Conservation (phyloP, 2,797 vertebrate species). For the Momotus momota region DNA sequence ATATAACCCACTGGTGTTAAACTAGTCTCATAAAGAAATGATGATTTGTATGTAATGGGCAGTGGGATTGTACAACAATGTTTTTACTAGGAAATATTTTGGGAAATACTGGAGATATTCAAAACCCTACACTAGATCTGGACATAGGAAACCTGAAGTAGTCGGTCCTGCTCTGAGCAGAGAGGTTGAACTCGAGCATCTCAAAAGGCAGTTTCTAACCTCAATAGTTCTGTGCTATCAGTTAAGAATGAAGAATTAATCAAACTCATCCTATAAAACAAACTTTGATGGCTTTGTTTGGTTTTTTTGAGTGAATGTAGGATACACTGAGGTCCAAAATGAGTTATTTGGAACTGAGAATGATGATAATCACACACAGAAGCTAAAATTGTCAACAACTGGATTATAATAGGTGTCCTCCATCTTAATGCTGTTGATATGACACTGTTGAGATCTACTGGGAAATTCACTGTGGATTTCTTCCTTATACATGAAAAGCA, state of each 20-base stretch:
- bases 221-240: not conserved
- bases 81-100: not conserved
- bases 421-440: not conserved
- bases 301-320: not conserved
- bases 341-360: not conserved
- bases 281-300: not conserved
- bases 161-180: not conserved
- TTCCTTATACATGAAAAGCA: not conserved
- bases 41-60: accelerated
- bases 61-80: not conserved
- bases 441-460: not conserved
- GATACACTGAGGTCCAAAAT: not conserved
- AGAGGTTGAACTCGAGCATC: too few species aligned
- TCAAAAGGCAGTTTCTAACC: not conserved
- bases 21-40: not conserved
- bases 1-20: not conserved
- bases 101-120: not conserved
- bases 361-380: not conserved
- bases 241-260: not conserved
- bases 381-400: accelerated
- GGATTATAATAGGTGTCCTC: accelerated
- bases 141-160: not conserved
- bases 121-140: not conserved
- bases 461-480: not conserved
- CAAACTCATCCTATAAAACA: not conserved